Percentiles rank a stretch among this genome's conserved stretches.
Conservation (phyloP, 2,113 vertebrate genomes). For the Daphoenositta chrysoptera region DNA sequence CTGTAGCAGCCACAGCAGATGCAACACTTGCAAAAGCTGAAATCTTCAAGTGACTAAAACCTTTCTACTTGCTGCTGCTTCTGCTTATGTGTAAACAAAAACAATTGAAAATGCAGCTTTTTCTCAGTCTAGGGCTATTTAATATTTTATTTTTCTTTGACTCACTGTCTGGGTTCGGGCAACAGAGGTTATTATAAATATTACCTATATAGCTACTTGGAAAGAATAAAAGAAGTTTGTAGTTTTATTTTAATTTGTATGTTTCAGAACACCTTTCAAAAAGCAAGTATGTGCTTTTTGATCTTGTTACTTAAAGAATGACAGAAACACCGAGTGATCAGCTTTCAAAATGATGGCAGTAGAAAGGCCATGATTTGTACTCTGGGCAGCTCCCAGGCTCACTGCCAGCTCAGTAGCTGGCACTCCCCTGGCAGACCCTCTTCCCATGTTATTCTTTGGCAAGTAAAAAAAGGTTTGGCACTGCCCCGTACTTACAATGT, state of each 20-base stretch:
- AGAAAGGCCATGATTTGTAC: background rate
- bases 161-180: background rate
- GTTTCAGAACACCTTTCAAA: background rate
- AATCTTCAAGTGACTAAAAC: background rate
- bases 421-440: rapidly evolving
- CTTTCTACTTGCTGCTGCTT: background rate
- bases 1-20: background rate
- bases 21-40: background rate
- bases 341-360: background rate
- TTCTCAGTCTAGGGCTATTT: rapidly evolving
- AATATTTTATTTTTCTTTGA: background rate
- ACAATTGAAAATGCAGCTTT: background rate
- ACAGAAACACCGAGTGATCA: background rate
- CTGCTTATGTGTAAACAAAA: background rate
- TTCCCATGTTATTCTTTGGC: background rate
- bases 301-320: background rate
- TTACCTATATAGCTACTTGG: background rate
- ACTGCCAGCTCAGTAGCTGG: background rate
- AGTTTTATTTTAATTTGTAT: background rate
- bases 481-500: background rate
- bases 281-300: background rate
- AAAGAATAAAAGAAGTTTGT: background rate
- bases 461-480: background rate
- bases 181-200: background rate
- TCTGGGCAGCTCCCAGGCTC: background rate